A percentile compares a stretch with the other conserved stretches of the same genome.
phyloP scores from a whole-genome alignment of 2,888 invertebrate genomes.

The Pachycephus smyrnensis region DNA sequence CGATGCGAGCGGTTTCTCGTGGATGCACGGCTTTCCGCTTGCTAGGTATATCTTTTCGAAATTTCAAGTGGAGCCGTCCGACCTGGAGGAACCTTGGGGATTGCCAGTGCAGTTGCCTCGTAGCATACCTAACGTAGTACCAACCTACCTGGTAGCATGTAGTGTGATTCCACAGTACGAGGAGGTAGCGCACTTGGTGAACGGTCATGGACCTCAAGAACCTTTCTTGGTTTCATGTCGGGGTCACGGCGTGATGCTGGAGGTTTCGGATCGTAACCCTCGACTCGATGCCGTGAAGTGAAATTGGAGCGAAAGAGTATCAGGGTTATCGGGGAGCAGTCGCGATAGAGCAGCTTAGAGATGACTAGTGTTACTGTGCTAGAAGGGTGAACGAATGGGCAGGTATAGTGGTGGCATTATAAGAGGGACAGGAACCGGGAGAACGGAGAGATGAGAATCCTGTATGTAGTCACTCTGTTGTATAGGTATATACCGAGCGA shows the following conservation, averaged over 20 bases:
- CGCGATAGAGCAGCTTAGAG: background rate
- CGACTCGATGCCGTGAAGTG: constrained; percentile 11
- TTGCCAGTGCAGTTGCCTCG: background rate
- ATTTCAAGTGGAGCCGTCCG: background rate
- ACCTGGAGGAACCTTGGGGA: background rate
- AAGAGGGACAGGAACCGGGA: constrained; percentile 3
- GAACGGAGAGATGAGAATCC: constrained; percentile 13
- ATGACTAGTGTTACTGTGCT: background rate
- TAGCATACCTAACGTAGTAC: background rate
- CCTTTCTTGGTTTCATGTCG: constrained; percentile 22
- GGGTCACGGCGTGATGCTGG: background rate
- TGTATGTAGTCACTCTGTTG: background rate
- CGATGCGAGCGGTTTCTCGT: background rate
- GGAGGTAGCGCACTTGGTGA: constrained; percentile 26
- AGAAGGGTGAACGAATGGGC: background rate
- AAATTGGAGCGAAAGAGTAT: background rate
- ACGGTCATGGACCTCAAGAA: constrained; percentile 44
- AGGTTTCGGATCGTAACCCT: constrained; percentile 9
- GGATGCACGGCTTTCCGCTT: background rate
- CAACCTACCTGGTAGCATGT: background rate
- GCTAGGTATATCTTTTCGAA: background rate
- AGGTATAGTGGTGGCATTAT: background rate
- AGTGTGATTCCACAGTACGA: background rate
- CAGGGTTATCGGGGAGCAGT: background rate
- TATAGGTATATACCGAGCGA: constrained; percentile 10